Evolutionary conservation across 1,140 invertebrate species (phyloP).

Genomic region (Lysiphlebus fabarum): DNA sequence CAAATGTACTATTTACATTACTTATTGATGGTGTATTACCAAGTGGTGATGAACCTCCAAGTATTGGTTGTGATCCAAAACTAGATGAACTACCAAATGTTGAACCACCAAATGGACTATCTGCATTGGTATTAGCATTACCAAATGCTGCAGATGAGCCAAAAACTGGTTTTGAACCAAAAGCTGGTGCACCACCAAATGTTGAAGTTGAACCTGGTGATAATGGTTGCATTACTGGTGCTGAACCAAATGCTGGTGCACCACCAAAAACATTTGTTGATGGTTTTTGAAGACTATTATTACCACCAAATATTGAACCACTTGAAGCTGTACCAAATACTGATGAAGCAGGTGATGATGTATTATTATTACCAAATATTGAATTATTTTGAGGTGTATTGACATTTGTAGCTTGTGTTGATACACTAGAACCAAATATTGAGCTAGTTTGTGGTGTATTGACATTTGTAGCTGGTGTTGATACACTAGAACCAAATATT

Average conservation of each 20-base stretch:
- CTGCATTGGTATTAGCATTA: slow-evolving; percentile 16
- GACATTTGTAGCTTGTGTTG: too few species aligned
- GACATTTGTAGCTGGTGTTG: too few species aligned
- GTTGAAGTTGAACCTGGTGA: slow-evolving; percentile 30
- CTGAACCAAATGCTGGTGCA: slow-evolving; percentile 3
- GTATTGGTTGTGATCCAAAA: slow-evolving; percentile 16
- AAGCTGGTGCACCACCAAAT: slow-evolving; percentile 44
- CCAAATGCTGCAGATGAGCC: slow-evolving; percentile 32
- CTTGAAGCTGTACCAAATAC: slow-evolving; percentile 24
- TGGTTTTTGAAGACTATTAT: neutral
- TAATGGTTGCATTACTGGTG: slow-evolving; percentile 8
- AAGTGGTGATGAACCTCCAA: slow-evolving; percentile 2
- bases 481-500: too few species aligned
- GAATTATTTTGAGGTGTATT: too few species aligned
- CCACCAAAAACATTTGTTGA: slow-evolving; percentile 8
- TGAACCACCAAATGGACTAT: slow-evolving; percentile 20
- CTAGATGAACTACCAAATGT: slow-evolving; percentile 24
- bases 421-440: too few species aligned
- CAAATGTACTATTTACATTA: slow-evolving; percentile 46
- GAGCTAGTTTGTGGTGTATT: too few species aligned
- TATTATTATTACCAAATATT: slow-evolving; percentile 5
- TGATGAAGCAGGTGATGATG: neutral
- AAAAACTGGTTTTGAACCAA: slow-evolving; percentile 30
- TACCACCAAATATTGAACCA: slow-evolving; percentile 19
- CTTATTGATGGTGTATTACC: slow-evolving; percentile 33